These are phyloP conservation scores for Harlomillsia oculata DNA, from an alignment of 1,140 invertebrate genomes.

Conservation along the genomic window DNA sequence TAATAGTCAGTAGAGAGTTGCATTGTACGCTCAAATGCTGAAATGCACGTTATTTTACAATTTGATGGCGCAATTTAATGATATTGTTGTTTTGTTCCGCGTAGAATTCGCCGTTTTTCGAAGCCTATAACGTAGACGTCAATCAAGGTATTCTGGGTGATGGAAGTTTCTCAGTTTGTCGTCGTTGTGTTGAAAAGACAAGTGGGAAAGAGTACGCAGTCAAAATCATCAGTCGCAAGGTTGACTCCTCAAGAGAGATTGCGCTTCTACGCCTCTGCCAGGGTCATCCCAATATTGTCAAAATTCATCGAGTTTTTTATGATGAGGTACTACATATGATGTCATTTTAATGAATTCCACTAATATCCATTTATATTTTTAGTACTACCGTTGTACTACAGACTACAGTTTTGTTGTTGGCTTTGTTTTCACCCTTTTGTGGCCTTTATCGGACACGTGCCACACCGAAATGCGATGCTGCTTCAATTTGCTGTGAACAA, in stretches of 20 bases:
- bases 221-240: conserved; percentile 74
- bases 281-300: conserved; percentile 80
- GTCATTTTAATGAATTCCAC: too few species aligned
- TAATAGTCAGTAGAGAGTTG: too few species aligned
- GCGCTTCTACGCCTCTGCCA: conserved; percentile 67
- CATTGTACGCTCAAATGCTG: too few species aligned
- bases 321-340: too few species aligned
- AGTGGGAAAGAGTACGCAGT: conserved; percentile 72
- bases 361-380: too few species aligned
- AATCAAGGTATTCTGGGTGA: conserved; percentile 62
- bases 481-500: conserved; percentile 1
- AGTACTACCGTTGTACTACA: too few species aligned
- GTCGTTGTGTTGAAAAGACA: conserved; percentile 62
- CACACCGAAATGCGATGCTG: not conserved
- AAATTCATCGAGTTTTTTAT: conserved; percentile 66
- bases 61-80: too few species aligned
- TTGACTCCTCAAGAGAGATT: conserved; percentile 67
- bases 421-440: too few species aligned
- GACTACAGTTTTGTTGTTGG: too few species aligned
- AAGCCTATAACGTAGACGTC: conserved; percentile 65
- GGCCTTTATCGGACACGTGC: too few species aligned
- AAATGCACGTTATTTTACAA: too few species aligned
- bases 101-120: conserved; percentile 78
- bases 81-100: conserved; percentile 39
- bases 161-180: conserved; percentile 80